A percentile compares a stretch with the other conserved stretches of the same genome.
Evolutionary conservation across 2,113 vertebrate genomes (phyloP).

Genomic region (Platysteira castanea): DNA sequence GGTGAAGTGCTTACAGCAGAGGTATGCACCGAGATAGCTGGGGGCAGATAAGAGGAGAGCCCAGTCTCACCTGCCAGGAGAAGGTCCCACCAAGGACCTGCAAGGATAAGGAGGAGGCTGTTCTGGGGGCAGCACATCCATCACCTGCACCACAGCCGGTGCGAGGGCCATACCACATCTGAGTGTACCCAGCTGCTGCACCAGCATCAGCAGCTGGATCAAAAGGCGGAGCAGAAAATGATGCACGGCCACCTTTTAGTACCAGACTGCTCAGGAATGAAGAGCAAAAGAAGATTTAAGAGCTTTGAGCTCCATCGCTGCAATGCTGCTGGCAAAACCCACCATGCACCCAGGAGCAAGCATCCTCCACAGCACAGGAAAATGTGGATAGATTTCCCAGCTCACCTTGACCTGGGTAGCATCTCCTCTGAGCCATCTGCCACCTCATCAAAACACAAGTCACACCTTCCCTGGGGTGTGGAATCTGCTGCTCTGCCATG

Average conservation of each 20-base stretch:
- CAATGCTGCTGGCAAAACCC: not conserved
- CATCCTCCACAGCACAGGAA: not conserved
- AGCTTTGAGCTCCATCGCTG: not conserved
- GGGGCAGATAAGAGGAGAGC: not conserved
- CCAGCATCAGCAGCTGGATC: not conserved
- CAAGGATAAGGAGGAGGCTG: not conserved
- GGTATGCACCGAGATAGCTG: rapidly evolving
- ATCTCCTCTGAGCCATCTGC: not conserved
- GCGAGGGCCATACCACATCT: rapidly evolving
- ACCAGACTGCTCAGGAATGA: not conserved
- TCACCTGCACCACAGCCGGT: not conserved
- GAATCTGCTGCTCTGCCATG: not conserved
- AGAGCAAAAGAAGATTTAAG: not conserved
- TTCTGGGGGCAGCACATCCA: not conserved
- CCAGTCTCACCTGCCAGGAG: not conserved
- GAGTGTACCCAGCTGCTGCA: not conserved
- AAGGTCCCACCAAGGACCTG: not conserved
- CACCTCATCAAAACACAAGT: not conserved
- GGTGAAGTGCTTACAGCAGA: not conserved
- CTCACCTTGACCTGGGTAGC: not conserved
- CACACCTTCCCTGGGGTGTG: not conserved
- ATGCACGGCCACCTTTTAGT: not conserved
- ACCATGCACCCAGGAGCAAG: not conserved
- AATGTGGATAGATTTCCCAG: not conserved
- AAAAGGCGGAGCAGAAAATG: not conserved